Base-by-base conservation (phyloP, 2,797 vertebrate species). In the Aythya fuligula region DNA sequence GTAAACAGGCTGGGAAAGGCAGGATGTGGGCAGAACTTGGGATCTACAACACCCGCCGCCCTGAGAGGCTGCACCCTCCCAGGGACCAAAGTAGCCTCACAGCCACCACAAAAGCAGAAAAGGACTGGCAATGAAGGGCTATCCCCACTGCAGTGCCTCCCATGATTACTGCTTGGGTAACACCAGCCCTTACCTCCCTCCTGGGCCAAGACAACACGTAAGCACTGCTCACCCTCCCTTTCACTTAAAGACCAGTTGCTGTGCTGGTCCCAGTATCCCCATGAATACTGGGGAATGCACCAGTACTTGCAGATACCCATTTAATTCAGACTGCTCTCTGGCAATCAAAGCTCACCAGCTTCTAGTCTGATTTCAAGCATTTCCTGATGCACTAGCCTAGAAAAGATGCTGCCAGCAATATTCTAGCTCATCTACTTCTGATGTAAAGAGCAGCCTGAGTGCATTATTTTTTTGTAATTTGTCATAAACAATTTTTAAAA, bases 21-120 rank as follows among this genome's bases (percentile, higher is more conserved):
- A 96, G 94, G 93, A 96, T 96, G 96, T 92, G 95, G 96, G 94
- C 86, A 97, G 94, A 95, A 54, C 91, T 89, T 43, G 91, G 91
- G 91, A 96, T 36, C 69, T 56, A 20, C 73, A 84, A 36, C 90
- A 93, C 95, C 86, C 54, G 19, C 30, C 8, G 34, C 34, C 11
- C 43, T 49, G 57, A 20, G 57, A 38, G 36, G 43, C 45, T 13
- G 57, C 43, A 24, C 76, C 80, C 94, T 96, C 95, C 93, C 94
- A 95, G 87, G 91, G 90, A 92, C 93, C 81, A 94, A 96, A 97
- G 93, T 92, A 95, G 84, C 94, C 84, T 97, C 88, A 72, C 20
- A 73, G 81, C 54, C 84, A 90, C 93, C 93, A 90, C 94, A 96
- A 89, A 41, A 3, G 21, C 74, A 74, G 38, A 84, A 58, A 79